phyloP scores from a whole-genome alignment of 2,113 vertebrate genomes.

The Quiscalus mexicanus region DNA sequence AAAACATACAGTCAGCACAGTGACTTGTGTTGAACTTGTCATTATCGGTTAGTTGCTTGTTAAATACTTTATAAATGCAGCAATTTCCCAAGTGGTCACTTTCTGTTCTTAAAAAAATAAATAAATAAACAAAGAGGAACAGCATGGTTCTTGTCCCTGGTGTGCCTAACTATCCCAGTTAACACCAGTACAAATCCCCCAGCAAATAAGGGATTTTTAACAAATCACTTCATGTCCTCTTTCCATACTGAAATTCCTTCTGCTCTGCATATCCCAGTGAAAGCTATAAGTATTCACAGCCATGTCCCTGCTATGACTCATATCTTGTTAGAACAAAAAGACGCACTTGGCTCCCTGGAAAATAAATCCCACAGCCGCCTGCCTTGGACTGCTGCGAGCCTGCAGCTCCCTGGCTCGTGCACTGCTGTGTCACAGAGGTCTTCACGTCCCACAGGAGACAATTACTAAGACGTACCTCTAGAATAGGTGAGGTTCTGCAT shows the following conservation, averaged over 20 bases:
- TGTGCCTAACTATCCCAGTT: background rate
- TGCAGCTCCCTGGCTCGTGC: background rate
- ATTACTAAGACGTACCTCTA: conserved; percentile 22
- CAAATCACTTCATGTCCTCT: conserved; percentile 2
- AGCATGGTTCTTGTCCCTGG: background rate
- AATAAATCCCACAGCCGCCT: background rate
- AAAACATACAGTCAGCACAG: background rate
- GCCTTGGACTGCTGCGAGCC: background rate
- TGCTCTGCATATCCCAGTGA: background rate
- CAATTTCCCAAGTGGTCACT: background rate
- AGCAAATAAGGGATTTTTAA: background rate
- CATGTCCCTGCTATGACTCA: conserved; percentile 43
- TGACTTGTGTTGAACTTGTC: background rate
- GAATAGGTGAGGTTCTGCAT: conserved; percentile 33
- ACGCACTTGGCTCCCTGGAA: background rate
- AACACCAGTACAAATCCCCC: background rate
- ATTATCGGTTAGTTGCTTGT: background rate
- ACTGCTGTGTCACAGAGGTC: background rate
- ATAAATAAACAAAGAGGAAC: background rate
- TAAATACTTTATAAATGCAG: background rate
- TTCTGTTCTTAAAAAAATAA: background rate
- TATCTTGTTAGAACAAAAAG: conserved; percentile 41
- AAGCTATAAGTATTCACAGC: conserved; percentile 30
- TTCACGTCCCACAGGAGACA: conserved; percentile 9
- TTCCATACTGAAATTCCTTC: conserved; percentile 26